phyloP scores from a whole-genome alignment of 2,888 invertebrate species.

The Tiliacea citrago region DNA sequence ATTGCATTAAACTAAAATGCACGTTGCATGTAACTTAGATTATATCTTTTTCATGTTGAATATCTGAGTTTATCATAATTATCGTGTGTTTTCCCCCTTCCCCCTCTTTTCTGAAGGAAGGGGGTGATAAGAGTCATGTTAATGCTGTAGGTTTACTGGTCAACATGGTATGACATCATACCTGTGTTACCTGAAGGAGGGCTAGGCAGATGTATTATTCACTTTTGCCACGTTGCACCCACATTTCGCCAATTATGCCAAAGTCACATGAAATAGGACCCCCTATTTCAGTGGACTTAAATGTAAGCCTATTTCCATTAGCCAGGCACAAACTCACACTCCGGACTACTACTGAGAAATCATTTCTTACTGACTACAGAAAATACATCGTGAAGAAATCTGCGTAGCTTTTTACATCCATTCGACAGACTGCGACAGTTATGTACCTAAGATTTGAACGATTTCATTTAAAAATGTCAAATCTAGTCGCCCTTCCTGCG shows the following conservation, averaged over 20 bases:
- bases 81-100: not conserved
- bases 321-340: not conserved
- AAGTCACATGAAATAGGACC: too few relatives aligned
- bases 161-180: not conserved
- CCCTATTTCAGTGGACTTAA: too few relatives aligned
- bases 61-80: not conserved
- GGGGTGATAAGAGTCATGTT: not conserved
- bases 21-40: conserved; percentile 27
- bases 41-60: conserved; percentile 17
- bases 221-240: not conserved
- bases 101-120: not conserved
- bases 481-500: too few relatives aligned
- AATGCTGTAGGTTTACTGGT: not conserved
- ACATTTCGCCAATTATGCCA: not conserved
- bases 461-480: too few relatives aligned
- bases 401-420: too few relatives aligned
- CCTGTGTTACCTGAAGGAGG: not conserved
- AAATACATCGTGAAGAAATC: too few relatives aligned
- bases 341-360: not conserved
- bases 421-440: too few relatives aligned
- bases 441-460: too few relatives aligned
- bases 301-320: too few relatives aligned
- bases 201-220: not conserved
- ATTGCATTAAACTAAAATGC: conserved; percentile 41
- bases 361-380: not conserved